Conservation (phyloP, 2,888 invertebrate genomes). For the Disparrhopalites patrizii region DNA sequence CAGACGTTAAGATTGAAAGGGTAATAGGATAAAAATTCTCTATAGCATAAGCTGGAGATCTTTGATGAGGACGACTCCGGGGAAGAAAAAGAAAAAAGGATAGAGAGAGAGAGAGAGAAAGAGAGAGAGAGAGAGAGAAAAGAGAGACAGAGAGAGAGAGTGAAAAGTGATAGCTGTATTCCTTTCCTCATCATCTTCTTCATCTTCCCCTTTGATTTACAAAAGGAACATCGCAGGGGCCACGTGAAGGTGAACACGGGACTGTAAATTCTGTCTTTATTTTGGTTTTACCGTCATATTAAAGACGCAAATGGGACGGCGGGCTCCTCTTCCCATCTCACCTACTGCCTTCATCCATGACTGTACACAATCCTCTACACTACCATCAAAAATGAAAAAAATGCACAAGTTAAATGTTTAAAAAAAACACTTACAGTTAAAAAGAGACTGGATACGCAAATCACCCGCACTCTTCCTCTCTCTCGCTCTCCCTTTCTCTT, state of each 20-base stretch:
- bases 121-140: background rate
- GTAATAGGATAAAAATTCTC: slow-evolving; percentile 25
- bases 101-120: too few species aligned
- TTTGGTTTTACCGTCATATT: slow-evolving; percentile 24
- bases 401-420: too few species aligned
- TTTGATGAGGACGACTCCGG: slow-evolving; percentile 15
- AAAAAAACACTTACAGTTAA: too few species aligned
- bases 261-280: slow-evolving; percentile 25
- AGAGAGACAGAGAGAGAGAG: too few species aligned
- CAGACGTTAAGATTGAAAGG: slow-evolving; percentile 23
- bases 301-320: slow-evolving; percentile 23
- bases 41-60: background rate
- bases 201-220: too few species aligned
- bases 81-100: background rate
- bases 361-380: too few species aligned
- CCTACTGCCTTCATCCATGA: too few species aligned
- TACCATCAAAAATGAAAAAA: too few species aligned
- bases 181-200: too few species aligned
- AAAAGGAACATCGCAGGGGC: slow-evolving; percentile 3
- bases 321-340: slow-evolving; percentile 22
- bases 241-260: slow-evolving; percentile 6
- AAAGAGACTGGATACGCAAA: too few species aligned
- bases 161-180: slow-evolving; percentile 11
- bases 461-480: too few species aligned
- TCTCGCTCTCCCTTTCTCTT: too few species aligned